Evolutionary conservation across 2,888 invertebrate species (phyloP).

Genomic region (Drosophila emarginata): DNA sequence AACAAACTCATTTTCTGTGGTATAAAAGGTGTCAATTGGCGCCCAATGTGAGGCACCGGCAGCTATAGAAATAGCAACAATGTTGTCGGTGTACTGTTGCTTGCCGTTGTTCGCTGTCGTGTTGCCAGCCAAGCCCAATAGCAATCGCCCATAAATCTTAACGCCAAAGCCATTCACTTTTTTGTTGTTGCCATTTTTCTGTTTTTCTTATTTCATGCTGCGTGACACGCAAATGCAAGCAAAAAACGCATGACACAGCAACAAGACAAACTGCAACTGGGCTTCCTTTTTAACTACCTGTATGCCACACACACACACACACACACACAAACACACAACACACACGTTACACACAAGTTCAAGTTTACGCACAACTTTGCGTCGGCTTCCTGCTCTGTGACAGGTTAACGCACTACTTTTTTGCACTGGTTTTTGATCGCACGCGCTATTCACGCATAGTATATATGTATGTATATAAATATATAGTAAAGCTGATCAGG

Average conservation of each 20-base stretch:
- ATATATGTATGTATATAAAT: no score
- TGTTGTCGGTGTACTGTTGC: constrained; percentile 36
- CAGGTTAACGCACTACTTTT: constrained; percentile 59
- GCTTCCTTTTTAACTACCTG: constrained; percentile 33
- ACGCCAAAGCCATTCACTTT: constrained; percentile 67
- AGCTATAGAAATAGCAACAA: constrained; percentile 36
- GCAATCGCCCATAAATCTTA: constrained; percentile 76
- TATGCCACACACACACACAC: background rate
- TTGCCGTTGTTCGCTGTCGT: constrained; percentile 69
- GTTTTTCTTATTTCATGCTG: constrained; percentile 17
- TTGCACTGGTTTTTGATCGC: constrained; percentile 19
- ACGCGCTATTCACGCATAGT: constrained; percentile 38
- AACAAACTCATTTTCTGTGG: constrained; percentile 1
- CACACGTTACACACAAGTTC: constrained; percentile 47
- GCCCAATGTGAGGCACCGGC: constrained; percentile 17
- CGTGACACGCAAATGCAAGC: constrained; percentile 50
- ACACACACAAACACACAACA: background rate
- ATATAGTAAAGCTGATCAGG: constrained; percentile 36
- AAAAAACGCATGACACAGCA: constrained; percentile 62
- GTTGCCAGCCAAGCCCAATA: constrained; percentile 77
- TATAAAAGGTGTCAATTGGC: constrained; percentile 17
- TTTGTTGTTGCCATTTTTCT: constrained; percentile 18
- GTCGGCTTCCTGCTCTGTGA: constrained; percentile 53
- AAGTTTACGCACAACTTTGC: constrained; percentile 61
- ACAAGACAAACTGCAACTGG: constrained; percentile 2